Evolutionary conservation across 2,888 invertebrate genomes (phyloP).

Genomic region (Teleiodes luculella): DNA sequence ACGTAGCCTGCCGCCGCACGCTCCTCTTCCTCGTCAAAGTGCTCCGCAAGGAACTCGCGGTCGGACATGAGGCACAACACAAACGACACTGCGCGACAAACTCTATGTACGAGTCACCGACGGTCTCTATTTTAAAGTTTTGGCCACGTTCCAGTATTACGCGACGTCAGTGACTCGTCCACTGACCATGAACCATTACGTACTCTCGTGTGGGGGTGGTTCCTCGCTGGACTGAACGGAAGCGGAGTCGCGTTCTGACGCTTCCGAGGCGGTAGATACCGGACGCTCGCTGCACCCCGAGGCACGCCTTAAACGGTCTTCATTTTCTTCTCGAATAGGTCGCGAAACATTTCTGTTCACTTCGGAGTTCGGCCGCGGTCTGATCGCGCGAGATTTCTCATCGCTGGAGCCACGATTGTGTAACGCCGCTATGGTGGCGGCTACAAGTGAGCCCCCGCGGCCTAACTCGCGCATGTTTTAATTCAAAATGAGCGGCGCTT

Average conservation of each 20-base stretch:
- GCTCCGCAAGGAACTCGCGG: slow-evolving; percentile 73
- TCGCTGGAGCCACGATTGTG: slow-evolving; percentile 63
- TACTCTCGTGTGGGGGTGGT: slow-evolving; percentile 71
- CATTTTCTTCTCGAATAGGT: slow-evolving; percentile 45
- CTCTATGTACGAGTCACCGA: slow-evolving; percentile 67
- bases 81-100: slow-evolving; percentile 75
- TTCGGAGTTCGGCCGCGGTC: slow-evolving; percentile 47
- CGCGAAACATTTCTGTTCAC: slow-evolving; percentile 48
- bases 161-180: slow-evolving; percentile 71
- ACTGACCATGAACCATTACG: slow-evolving; percentile 58
- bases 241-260: slow-evolving; percentile 70
- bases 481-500: slow-evolving; percentile 69
- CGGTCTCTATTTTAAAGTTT: slow-evolving; percentile 70
- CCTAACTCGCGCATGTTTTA: slow-evolving; percentile 77
- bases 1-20: slow-evolving; percentile 60
- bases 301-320: slow-evolving; percentile 49
- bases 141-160: slow-evolving; percentile 71
- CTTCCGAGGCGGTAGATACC: slow-evolving; percentile 69
- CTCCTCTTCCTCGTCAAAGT: slow-evolving; percentile 69
- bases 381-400: slow-evolving; percentile 52
- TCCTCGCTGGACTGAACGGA: slow-evolving; percentile 76
- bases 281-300: slow-evolving; percentile 69
- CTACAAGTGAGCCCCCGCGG: slow-evolving; percentile 79
- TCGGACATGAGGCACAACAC: slow-evolving; percentile 73
- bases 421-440: slow-evolving; percentile 75